phyloP scores from a whole-genome alignment of 1,140 invertebrate genomes.

The Drosophila subpulchrella region DNA sequence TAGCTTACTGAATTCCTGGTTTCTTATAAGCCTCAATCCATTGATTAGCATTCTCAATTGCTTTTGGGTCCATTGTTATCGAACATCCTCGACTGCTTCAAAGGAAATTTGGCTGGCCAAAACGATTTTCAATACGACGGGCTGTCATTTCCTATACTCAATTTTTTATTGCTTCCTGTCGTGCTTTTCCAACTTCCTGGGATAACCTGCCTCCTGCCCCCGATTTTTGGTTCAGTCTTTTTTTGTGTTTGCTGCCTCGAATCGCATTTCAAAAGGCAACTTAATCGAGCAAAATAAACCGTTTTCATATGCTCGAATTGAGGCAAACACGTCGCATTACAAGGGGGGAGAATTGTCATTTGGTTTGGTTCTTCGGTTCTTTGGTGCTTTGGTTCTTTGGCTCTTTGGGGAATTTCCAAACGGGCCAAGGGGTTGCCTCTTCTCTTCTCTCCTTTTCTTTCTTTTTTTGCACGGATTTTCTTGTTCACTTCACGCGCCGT shows the following conservation, averaged over 20 bases:
- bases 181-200: constrained; percentile 62
- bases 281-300: constrained; percentile 84
- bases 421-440: constrained; percentile 24
- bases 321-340: constrained; percentile 80
- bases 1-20: not conserved
- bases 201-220: constrained; percentile 28
- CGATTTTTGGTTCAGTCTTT: constrained; percentile 1
- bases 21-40: not conserved
- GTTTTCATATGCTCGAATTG: constrained; percentile 82
- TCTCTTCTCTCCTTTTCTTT: constrained; percentile 23
- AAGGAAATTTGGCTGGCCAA: constrained; percentile 35
- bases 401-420: constrained; percentile 56
- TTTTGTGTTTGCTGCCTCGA: constrained; percentile 26
- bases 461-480: constrained; percentile 41
- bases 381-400: not conserved
- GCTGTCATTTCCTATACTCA: constrained; percentile 27
- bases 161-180: constrained; percentile 74
- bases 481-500: constrained; percentile 66
- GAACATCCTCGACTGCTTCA: constrained; percentile 6
- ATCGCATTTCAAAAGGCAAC: constrained; percentile 76
- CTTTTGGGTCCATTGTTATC: constrained; percentile 40
- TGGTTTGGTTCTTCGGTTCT: constrained; percentile 43
- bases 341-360: constrained; percentile 12
- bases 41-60: constrained; percentile 3
- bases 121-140: constrained; percentile 68